Evolutionary conservation across 2,113 vertebrate genomes (phyloP).

Genomic region (Hydrochoerus hydrochaeris): DNA sequence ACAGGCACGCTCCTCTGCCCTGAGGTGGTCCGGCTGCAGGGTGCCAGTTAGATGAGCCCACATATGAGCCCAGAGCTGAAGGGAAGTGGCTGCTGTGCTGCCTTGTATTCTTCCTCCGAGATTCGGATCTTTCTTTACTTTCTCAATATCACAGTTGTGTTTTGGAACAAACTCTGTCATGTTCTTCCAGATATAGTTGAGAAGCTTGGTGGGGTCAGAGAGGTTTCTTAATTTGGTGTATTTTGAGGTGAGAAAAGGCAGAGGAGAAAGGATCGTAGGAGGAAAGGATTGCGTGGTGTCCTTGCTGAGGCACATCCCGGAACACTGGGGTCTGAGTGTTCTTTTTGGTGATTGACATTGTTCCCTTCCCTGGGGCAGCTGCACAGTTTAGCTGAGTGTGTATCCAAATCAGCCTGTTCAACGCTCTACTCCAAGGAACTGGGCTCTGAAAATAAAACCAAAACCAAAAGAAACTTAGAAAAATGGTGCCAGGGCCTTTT

Average conservation of each 20-base stretch:
- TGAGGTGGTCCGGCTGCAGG: constrained; percentile 25
- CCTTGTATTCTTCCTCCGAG: neutral
- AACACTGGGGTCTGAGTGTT: neutral
- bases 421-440: neutral
- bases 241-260: constrained; percentile 6
- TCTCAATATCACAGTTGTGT: neutral
- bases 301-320: neutral
- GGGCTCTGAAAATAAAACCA: neutral
- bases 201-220: neutral
- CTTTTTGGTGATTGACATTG: neutral
- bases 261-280: neutral
- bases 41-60: constrained; percentile 65
- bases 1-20: neutral
- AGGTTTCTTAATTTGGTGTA: constrained; percentile 43
- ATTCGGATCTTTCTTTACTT: constrained; percentile 1
- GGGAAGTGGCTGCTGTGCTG: neutral
- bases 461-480: neutral
- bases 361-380: neutral
- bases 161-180: neutral
- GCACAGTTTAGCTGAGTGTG: neutral
- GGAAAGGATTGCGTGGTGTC: neutral
- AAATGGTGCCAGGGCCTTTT: neutral
- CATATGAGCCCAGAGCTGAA: constrained; percentile 24
- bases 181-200: neutral
- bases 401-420: neutral